Evolutionary conservation across 2,888 invertebrate species (phyloP).

Genomic region (Tipula unca): DNA sequence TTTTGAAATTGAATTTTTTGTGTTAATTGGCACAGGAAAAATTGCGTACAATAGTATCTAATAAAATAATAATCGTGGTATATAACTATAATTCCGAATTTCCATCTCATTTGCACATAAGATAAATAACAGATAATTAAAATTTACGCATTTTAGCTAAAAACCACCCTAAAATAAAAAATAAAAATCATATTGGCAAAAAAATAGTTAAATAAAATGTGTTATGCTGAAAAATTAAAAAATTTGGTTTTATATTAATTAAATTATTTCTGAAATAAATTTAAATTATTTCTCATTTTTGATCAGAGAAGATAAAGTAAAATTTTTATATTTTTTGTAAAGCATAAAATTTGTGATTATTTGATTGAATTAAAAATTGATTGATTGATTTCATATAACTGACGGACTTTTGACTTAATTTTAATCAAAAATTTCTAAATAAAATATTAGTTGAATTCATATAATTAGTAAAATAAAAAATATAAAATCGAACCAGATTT

Average conservation of each 20-base stretch:
- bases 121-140: not conserved
- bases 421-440: not conserved
- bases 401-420: slow-evolving; percentile 3
- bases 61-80: too few relatives aligned
- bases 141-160: not conserved
- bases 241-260: not conserved
- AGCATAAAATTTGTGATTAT: not conserved
- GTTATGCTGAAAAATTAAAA: not conserved
- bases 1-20: too few relatives aligned
- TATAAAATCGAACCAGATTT: not conserved
- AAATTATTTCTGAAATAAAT: slow-evolving; percentile 14
- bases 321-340: not conserved
- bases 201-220: not conserved
- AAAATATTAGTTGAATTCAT: not conserved
- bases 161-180: not conserved
- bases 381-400: not conserved
- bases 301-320: not conserved
- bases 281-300: not conserved
- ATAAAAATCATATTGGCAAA: not conserved
- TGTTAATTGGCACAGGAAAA: too few relatives aligned
- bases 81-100: too few relatives aligned
- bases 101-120: too few relatives aligned
- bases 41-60: too few relatives aligned
- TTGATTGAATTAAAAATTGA: not conserved
- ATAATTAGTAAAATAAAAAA: not conserved